Percentiles rank a stretch among this genome's conserved stretches.
These are phyloP conservation scores for Atherinosoma microstoma DNA, from an alignment of 2,797 vertebrate species.

Conservation along the genomic window DNA sequence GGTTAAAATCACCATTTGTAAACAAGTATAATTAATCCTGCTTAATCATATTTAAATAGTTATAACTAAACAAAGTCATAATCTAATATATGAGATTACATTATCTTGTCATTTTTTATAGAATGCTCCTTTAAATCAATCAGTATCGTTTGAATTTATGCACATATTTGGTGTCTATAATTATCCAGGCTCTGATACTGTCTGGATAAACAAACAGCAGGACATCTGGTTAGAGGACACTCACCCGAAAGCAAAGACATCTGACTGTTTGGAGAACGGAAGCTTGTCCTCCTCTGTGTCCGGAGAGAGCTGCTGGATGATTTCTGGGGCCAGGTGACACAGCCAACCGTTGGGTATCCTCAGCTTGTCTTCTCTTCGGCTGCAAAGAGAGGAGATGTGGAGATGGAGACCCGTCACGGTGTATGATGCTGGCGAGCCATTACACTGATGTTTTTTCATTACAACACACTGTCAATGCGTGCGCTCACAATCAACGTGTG, in stretches of 20 bases:
- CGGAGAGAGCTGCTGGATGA: slow-evolving; percentile 95
- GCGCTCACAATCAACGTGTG: neutral
- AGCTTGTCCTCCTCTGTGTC: slow-evolving; percentile 98
- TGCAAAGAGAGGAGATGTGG: slow-evolving; percentile 29
- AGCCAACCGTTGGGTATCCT: slow-evolving; percentile 98
- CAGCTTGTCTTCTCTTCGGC: slow-evolving; percentile 93
- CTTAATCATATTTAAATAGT: slow-evolving; percentile 12
- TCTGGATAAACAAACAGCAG: slow-evolving; percentile 33
- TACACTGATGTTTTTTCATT: slow-evolving; percentile 7
- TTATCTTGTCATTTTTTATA: slow-evolving; percentile 5
- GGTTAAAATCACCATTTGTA: neutral
- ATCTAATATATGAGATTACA: slow-evolving; percentile 24
- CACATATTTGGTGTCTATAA: slow-evolving; percentile 10
- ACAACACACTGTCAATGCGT: neutral
- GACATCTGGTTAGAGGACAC: slow-evolving; percentile 57
- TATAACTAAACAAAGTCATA: neutral
- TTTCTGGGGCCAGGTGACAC: slow-evolving; percentile 97
- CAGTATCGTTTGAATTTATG: slow-evolving; percentile 6
- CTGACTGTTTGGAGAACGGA: slow-evolving; percentile 98
- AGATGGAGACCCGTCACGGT: slow-evolving; percentile 23
- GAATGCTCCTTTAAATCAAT: neutral
- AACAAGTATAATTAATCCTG: slow-evolving; percentile 20
- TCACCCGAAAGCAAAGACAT: slow-evolving; percentile 98
- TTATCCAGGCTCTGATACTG: neutral
- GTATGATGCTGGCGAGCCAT: slow-evolving; percentile 10